Evolutionary conservation across 2,797 vertebrate genomes (phyloP), one percentile per base, ranked within the genome.

Genomic region (Threskiornis aethiopicus): DNA sequence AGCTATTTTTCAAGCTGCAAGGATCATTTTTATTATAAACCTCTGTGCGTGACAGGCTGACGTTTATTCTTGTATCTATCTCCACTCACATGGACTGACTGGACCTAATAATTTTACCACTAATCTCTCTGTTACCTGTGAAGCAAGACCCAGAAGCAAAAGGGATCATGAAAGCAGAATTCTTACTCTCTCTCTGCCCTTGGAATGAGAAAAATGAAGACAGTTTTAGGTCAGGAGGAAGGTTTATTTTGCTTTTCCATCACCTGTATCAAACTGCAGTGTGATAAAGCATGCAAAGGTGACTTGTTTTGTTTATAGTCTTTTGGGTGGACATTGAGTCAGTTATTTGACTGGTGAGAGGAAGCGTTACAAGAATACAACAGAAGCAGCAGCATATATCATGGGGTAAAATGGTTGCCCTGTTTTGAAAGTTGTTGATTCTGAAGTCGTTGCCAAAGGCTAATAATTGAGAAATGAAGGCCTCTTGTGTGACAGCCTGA

Each of bases 91-190:
- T 29, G 49, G 79, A 88, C 29, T 86, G 54, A 49, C 42, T 46
- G 58, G 54, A 88, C 87, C 55, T 94, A 93, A 92, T 85, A 5
- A 85, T 95, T 93, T 96, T 61, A 91, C 26, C 59, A 76, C 81
- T 92, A 81, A 94, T 84, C 83, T 93, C 79, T 67, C 59, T 54
- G 39, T 41, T 88, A 94, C 76, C 59, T 92, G 87, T 6, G 4
- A 94, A 39, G 52, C 3, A 16, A 88, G 73, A 88, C 57, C 67
- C 75, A 94, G 55, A 92, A 85, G 61, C 25, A 87, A 86, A 95
- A 65, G 1, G 7, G 25, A 54, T 84, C 84, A 85, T 7, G 39
- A 91, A 93, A 86, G 37, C 19, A 89, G 47, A 94, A 62, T 25
- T 46, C 57, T 78, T 47, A 55, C 54, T 66, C 35, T 55, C 39